A percentile compares a stretch with the other conserved stretches of the same genome.
Evolutionary conservation across 2,113 vertebrate genomes (phyloP).

Genomic region (Barbus barbus): DNA sequence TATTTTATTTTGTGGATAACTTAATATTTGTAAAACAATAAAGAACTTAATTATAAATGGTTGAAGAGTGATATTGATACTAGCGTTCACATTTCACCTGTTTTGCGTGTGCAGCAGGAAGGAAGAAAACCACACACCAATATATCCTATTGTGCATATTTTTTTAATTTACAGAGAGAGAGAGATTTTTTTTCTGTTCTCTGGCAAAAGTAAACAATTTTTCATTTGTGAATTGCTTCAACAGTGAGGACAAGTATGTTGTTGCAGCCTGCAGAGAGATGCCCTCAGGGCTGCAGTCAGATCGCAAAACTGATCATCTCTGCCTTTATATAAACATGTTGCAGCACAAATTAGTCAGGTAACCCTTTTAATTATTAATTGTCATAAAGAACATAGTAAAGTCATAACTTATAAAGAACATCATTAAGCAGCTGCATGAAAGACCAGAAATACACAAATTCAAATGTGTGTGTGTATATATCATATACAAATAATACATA

Average conservation of each 20-base stretch:
- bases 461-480: no score
- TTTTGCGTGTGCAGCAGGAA: conserved; percentile 66
- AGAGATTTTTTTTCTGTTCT: conserved; percentile 7
- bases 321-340: conserved; percentile 51
- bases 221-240: background rate
- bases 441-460: background rate
- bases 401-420: no score
- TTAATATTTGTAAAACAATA: conserved; percentile 82
- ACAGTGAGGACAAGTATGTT: conserved; percentile 38
- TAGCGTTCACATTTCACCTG: conserved; percentile 29
- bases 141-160: background rate
- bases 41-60: conserved; percentile 62
- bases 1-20: conserved; percentile 84
- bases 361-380: conserved; percentile 17
- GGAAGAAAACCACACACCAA: conserved; percentile 50
- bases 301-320: conserved; percentile 51
- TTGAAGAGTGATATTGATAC: background rate
- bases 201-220: background rate
- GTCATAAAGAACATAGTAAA: no score
- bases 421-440: background rate
- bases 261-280: conserved; percentile 54
- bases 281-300: conserved; percentile 25
- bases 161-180: conserved; percentile 21
- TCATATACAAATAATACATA: no score
- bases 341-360: conserved; percentile 12